Evolutionary conservation across 2,888 invertebrate genomes (phyloP).

Genomic region (Hetaerina titia): DNA sequence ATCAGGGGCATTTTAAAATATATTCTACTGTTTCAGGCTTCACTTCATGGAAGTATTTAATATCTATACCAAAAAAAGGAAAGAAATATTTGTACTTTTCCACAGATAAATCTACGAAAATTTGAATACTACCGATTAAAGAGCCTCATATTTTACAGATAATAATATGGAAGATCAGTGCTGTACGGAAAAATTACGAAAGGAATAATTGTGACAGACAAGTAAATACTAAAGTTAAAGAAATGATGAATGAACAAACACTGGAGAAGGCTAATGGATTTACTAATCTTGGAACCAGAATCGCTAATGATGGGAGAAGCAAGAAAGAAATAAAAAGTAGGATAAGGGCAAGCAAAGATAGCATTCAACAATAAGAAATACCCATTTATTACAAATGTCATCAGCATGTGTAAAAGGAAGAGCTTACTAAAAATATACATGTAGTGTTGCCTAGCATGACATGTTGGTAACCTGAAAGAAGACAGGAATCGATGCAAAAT

Average conservation of each 20-base stretch:
- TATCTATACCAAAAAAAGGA: too few relatives aligned
- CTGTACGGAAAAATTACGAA: neutral
- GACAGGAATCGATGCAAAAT: too few relatives aligned
- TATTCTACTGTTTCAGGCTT: too few relatives aligned
- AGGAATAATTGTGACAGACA: too few relatives aligned
- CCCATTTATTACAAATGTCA: neutral
- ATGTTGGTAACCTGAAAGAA: too few relatives aligned
- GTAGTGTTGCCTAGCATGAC: neutral
- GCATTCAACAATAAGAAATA: neutral
- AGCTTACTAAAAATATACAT: neutral
- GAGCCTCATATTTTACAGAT: neutral
- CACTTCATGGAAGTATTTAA: too few relatives aligned
- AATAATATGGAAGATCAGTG: neutral
- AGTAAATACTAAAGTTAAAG: too few relatives aligned
- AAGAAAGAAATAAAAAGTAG: neutral
- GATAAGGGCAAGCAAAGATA: neutral
- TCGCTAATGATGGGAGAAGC: neutral
- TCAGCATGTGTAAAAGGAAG: neutral
- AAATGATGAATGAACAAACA: too few relatives aligned
- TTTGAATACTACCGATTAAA: neutral
- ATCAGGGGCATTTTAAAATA: too few relatives aligned
- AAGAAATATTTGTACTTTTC: too few relatives aligned
- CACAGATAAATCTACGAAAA: too few relatives aligned
- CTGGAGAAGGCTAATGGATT: too few relatives aligned
- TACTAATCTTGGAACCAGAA: neutral